Evolutionary conservation across 2,797 vertebrate species (phyloP).

Genomic region (Acrocephalus scirpaceus): DNA sequence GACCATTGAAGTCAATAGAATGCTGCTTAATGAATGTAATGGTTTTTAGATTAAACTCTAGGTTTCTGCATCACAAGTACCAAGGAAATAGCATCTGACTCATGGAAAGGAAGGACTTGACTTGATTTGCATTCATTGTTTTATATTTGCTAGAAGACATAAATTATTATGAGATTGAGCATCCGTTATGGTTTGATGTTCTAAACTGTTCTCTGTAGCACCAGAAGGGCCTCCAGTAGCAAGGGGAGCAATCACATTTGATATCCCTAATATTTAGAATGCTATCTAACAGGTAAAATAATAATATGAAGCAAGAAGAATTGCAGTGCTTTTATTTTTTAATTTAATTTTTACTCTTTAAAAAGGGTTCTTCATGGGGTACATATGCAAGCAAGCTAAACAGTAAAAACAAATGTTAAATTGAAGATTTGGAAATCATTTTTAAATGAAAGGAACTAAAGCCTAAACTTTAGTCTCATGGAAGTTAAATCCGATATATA

Average conservation of each 20-base stretch:
- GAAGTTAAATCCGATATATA: not conserved
- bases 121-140: constrained; percentile 20
- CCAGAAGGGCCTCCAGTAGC: not conserved
- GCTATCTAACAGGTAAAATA: not conserved
- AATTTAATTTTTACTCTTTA: not conserved
- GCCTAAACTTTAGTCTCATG: not conserved
- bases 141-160: constrained; percentile 23
- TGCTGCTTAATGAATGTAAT: constrained; percentile 32
- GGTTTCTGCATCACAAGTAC: constrained; percentile 36
- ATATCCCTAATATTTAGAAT: not conserved
- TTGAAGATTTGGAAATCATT: not conserved
- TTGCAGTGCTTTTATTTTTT: not conserved
- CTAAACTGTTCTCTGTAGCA: not conserved
- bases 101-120: constrained; percentile 32
- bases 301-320: not conserved
- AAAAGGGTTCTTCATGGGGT: not conserved
- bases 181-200: not conserved
- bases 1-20: constrained; percentile 38
- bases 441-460: not conserved
- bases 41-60: constrained; percentile 31
- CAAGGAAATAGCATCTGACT: constrained; percentile 30
- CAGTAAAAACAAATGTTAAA: not conserved
- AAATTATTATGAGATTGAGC: not conserved
- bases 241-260: not conserved
- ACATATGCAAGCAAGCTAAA: not conserved